Evolutionary conservation across 2,113 vertebrate genomes (phyloP), one percentile per base, ranked within the genome.

Genomic region (Crypturellus undulatus): DNA sequence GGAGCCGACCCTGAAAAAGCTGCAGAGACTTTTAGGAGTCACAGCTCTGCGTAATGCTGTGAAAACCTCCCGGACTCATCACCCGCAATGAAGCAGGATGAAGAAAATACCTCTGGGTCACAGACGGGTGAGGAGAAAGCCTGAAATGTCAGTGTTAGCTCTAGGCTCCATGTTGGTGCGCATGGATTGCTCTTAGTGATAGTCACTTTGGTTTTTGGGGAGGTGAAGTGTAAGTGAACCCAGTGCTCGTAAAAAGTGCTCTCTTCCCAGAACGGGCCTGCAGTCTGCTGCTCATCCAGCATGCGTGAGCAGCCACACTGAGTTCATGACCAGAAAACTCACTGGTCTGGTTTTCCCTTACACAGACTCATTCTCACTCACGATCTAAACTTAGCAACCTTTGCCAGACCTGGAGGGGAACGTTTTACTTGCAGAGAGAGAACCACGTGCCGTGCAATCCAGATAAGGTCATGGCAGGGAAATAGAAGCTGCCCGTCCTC

Each of bases 21-120:
- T 52, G 58, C 67, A 59, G 65, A 67, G 70, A 17, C 21, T 85
- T 42, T 14, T n/a, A 2, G 0, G 3, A 38, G 51, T 63, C 43
- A 3, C 52, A 69, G 68, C 72, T 64, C 64, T 18, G 52, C 0
- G 1, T 3, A 2, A 18, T 0, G 12, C 62, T 91, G 28, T 59
- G 78, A 79, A 69, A 89, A 42, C 60, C n/a, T 54, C 73, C 36
- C 81, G 84, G 81, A 19, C 59, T 82, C 40, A 47, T 79, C 75
- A 68, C 49, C 15, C 2, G 0, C 36, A 4, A 49, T 49, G 43
- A 49, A 58, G 62, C 3, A 0, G 1, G 38, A 20, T 68, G 40
- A 34, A 19, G 17, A 9, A 20, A 51, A 45, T 24, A 75, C 54
- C 47, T 18, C 9, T 21, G 15, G 34, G 19, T 30, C 8, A 26